Conservation (phyloP, 2,113 vertebrate genomes). For the Butorides virescens region DNA sequence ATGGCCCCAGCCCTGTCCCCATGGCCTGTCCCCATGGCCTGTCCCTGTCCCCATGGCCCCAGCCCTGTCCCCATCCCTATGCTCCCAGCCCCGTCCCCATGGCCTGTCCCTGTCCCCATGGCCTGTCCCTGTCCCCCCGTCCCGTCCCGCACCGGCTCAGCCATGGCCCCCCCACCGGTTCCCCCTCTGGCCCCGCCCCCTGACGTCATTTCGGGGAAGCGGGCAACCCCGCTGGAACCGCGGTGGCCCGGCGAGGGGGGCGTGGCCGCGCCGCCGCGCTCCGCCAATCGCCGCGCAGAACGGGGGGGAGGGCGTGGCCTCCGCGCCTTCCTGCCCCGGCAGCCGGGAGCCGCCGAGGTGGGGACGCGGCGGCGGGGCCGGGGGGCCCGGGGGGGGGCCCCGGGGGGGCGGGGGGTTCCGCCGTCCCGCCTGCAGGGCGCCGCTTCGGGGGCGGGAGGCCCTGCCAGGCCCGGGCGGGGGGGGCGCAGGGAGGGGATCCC, state of each 20-base stretch:
- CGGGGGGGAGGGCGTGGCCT: not conserved
- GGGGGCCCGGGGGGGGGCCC: not conserved
- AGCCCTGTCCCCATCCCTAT: not conserved
- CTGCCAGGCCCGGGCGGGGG: not conserved
- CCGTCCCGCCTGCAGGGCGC: not conserved
- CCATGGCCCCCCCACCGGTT: not conserved
- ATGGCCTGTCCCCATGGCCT: no score
- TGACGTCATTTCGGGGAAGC: not conserved
- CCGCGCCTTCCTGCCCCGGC: not conserved
- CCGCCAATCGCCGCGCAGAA: not conserved
- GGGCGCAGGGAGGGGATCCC: not conserved
- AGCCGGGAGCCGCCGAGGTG: not conserved
- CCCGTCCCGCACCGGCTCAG: no score
- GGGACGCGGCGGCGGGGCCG: not conserved
- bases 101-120: no score
- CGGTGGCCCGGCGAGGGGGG: fast-evolving
- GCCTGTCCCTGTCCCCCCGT: not conserved
- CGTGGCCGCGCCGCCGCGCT: not conserved
- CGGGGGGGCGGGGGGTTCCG: no score
- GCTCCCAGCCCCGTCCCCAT: no score
- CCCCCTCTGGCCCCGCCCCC: not conserved
- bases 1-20: no score
- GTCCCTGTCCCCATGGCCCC: no score
- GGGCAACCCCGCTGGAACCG: fast-evolving
- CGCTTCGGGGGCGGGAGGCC: not conserved